Base-by-base conservation (phyloP, 2,797 vertebrate genomes). In the Sebastes itinus region DNA sequence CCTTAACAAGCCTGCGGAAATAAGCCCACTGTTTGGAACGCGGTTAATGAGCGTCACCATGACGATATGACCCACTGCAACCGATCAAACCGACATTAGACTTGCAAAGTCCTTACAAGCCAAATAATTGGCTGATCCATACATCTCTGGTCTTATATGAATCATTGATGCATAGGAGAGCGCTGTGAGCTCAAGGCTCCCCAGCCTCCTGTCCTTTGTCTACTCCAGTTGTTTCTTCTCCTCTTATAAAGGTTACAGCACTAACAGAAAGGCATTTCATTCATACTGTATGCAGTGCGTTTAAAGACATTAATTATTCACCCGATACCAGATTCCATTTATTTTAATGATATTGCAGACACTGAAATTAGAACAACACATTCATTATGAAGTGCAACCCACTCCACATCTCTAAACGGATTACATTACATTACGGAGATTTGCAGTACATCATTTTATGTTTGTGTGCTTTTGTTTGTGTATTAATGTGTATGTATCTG, bases 111-210 rank as follows among this genome's bases (percentile, higher is more conserved):
- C 58, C 68, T 87, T 66, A 88, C 67, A 79, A 62, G 80, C 67
- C 10, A 52, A 72, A 77, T 91, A 85, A 91, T 83, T 92, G 89
- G 71, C 76, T 67, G 72, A 89, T 84, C 80, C 69, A 61, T 86
- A 86, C 71, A 67, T 88, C 76, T 72, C 49, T 77, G 60, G 27
- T 80, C 68, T 74, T 11, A 42, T 79, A 81, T 94, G 81, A 91
- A 81, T 92, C 82, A 89, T 85, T 83, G 69, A 88, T 87, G 67
- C 69, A 78, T 58, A 22, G 35, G 30, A 66, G 72, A 27, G 13
- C 58, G 62, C 35, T 25, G 59, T 42, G 56, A 72, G 77, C 64
- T 75, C 20, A 10, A 60, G 30, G 71, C 28, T 81, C 27, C 52
- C 54, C 22, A n/a, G 33, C 72, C 38, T 78, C 69, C 59, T 52